Base-by-base conservation (phyloP, 2,888 invertebrate genomes). In the Notocelia uddmanniana region DNA sequence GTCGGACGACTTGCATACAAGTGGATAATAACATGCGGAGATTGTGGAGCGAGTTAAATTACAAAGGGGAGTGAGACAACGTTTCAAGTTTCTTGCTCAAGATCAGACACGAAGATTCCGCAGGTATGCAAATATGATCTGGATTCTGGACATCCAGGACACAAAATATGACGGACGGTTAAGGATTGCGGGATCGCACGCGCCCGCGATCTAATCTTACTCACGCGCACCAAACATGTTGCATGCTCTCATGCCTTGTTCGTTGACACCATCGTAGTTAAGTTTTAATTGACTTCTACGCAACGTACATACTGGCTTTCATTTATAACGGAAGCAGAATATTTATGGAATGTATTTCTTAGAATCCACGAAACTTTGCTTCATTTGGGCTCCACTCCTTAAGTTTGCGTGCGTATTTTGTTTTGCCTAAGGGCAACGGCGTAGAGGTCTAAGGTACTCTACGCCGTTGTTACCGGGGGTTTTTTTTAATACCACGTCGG, bases 121-220 rank as follows among this genome's bases (percentile, higher is more conserved):
- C n/a, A 57, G 6, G 59, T 19, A 50, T 63, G 37, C 63, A 59
- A 52, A 70, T 58, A 26, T 52, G 41, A 59, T 58, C 58, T 68
- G 58, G n/a, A 41, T 54, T 58, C 58, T 68, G 58, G n/a, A 41
- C 52, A 64, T 41, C 13, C 58, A 59, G 64, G 52, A 66, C 69
- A 41, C 37, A 37, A 58, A n/a, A 48, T 37, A 64, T 64, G 67
- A 31, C 31, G 57, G 67, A 31, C 31, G 57, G 64, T 34, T 31
- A 21, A 59, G 68, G 68, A 59, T 59, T 52, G 58, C 48, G 50
- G 48, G 58, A 64, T 31, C 50, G 70, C 52, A 66, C 64, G 58
- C 52, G 64, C 52, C 10, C 8, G 64, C 19, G 66, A 71, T 71
- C 45, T 48, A 37, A 67, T 71, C 71, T 45, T 13, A 60, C 23